phyloP scores from a whole-genome alignment of 2,888 invertebrate species.

The Phengaris alcon region DNA sequence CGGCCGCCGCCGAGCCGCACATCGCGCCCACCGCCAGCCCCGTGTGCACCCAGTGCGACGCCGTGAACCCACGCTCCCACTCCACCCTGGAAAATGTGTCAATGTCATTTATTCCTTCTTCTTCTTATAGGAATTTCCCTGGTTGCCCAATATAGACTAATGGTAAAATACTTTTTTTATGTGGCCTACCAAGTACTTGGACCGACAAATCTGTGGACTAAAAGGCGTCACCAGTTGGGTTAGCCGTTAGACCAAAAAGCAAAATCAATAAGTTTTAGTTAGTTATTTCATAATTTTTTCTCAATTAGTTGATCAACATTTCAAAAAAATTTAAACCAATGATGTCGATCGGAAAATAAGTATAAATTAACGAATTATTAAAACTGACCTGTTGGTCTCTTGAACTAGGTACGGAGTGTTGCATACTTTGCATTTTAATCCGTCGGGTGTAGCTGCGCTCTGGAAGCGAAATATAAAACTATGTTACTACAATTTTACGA shows the following conservation, averaged over 20 bases:
- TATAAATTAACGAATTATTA: background rate
- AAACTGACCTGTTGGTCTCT: constrained; percentile 81
- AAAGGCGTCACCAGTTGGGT: too few species aligned
- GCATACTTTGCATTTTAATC: constrained; percentile 90
- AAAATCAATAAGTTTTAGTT: too few species aligned
- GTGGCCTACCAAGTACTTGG: too few species aligned
- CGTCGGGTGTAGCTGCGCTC: constrained; percentile 84
- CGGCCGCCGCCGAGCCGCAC: constrained; percentile 86
- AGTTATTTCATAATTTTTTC: too few species aligned
- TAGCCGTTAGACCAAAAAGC: too few species aligned
- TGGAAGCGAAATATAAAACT: constrained; percentile 47
- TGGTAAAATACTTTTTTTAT: too few species aligned
- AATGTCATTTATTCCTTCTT: background rate
- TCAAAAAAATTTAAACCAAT: too few species aligned
- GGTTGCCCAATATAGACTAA: too few species aligned
- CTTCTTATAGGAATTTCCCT: background rate
- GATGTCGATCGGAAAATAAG: background rate
- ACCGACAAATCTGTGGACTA: too few species aligned
- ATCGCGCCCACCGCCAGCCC: constrained; percentile 87
- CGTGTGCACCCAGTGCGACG: constrained; percentile 91
- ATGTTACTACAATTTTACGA: too few species aligned
- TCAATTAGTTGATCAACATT: too few species aligned
- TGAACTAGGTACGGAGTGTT: constrained; percentile 89
- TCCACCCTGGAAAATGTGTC: constrained; percentile 78
- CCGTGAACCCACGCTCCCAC: constrained; percentile 91